Base-by-base conservation (phyloP, 2,888 invertebrate genomes). In the Axea sp. region DNA sequence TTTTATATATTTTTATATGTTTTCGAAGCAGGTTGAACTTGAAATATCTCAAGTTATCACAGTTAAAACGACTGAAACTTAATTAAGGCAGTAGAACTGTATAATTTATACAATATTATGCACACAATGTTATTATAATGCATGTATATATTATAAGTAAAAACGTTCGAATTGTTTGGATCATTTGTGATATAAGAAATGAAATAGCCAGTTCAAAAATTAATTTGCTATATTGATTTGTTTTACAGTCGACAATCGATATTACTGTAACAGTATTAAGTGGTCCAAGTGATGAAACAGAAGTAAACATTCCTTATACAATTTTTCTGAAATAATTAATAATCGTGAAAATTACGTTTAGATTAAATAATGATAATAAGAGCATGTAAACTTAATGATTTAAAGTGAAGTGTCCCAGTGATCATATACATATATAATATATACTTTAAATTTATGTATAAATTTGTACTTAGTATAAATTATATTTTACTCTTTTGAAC, bases 401-500 rank as follows among this genome's bases (percentile, higher is more conserved):
- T n/a, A n/a, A n/a, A n/a, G n/a, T n/a, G n/a, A n/a, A n/a, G n/a
- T n/a, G n/a, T n/a, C n/a, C n/a, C n/a, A n/a, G n/a, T n/a, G n/a
- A n/a, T n/a, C 7, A 33, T 26, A 47, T 35, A 31, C 12, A 26
- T 7, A 15, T 15, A 45, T 30, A 19, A 45, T 12, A 33, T 33
- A 24, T 8, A 19, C n/a, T 11, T 57, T 37, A 39, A 31, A 59
- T 33, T 59, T 68, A 12, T 51, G 59, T 51, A 59, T 59, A 59
- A 68, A 59, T 51, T 51, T 68, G 68, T 68, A 68, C 51, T 68
- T 68, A 57, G 67, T 39, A 57, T 57, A 39, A 49, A 49, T 49
- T 31, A 49, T 57, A 67, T 41, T 57, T 57, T 57, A 15, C 39
- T 57, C 26, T 41, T 57, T 57, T 15, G 0, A 53, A 53, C 1